Evolutionary conservation across 2,113 vertebrate genomes (phyloP).

Genomic region (Lanius collurio): DNA sequence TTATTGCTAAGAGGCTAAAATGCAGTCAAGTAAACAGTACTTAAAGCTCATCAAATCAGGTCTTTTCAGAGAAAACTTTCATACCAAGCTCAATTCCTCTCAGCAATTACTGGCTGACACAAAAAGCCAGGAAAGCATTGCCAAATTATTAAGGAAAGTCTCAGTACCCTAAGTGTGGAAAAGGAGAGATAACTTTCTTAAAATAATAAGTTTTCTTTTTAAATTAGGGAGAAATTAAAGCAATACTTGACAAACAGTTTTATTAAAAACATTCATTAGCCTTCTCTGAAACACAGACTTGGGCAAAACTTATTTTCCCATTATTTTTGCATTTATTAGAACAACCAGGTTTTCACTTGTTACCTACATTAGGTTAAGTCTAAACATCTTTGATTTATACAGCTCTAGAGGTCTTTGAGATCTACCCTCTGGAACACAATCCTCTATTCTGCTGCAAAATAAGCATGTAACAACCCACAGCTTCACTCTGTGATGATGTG

Average conservation of each 20-base stretch:
- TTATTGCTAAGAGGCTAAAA: background rate
- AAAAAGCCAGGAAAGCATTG: background rate
- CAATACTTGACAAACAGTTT: background rate
- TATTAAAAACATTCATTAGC: background rate
- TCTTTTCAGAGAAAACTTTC: background rate
- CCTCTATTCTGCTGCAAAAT: background rate
- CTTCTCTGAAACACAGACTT: background rate
- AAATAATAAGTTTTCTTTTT: background rate
- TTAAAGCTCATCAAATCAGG: background rate
- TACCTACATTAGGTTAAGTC: accelerated
- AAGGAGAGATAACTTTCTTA: background rate
- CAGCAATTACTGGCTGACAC: background rate
- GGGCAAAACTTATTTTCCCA: background rate
- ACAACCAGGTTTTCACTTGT: background rate
- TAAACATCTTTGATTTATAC: background rate
- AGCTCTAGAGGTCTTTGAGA: background rate
- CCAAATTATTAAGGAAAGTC: background rate
- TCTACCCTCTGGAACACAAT: background rate
- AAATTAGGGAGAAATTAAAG: background rate
- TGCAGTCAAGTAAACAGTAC: background rate
- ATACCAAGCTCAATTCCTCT: background rate
- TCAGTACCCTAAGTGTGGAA: background rate
- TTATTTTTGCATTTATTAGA: background rate
- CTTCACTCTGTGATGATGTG: background rate
- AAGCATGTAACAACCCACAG: background rate